A percentile compares a stretch with the other conserved stretches of the same genome.
These are phyloP conservation scores for Crotalus horridus DNA, from an alignment of 2,113 vertebrate genomes.

Conservation along the genomic window DNA sequence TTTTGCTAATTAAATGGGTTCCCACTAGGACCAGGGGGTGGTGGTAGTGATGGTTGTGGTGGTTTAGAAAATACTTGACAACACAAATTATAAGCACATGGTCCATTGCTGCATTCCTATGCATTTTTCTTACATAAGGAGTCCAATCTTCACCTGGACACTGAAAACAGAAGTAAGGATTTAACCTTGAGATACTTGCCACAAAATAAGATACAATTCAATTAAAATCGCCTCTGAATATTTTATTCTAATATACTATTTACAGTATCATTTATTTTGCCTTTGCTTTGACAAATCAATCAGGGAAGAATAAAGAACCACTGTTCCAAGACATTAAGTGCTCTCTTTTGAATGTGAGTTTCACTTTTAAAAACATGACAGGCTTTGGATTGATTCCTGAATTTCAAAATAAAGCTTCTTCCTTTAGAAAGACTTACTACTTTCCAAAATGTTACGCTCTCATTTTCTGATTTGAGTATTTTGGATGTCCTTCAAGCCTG, in stretches of 20 bases:
- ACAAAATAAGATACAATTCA: conserved; percentile 9
- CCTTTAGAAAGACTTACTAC: conserved; percentile 16
- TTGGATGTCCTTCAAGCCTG: neutral
- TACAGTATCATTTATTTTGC: conserved; percentile 30
- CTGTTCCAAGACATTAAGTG: conserved; percentile 26
- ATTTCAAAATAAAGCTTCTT: conserved; percentile 52
- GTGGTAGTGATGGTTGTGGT: neutral
- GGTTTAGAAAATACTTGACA: conserved; percentile 28
- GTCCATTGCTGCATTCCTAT: conserved; percentile 78
- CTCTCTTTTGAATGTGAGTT: conserved; percentile 41
- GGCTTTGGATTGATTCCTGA: conserved; percentile 40
- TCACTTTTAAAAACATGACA: conserved; percentile 40
- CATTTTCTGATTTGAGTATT: neutral
- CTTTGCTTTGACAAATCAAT: conserved; percentile 35
- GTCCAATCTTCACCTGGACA: conserved; percentile 59
- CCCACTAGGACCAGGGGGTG: conserved; percentile 74
- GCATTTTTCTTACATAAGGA: conserved; percentile 77
- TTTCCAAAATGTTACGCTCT: neutral
- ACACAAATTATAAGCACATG: conserved; percentile 78
- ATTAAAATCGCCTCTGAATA: neutral
- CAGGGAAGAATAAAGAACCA: conserved; percentile 37
- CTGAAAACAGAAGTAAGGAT: conserved; percentile 49
- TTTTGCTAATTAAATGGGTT: conserved; percentile 83
- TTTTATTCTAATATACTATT: conserved; percentile 3
- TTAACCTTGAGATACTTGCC: conserved; percentile 46